Evolutionary conservation across 2,797 vertebrate genomes (phyloP), one percentile per base, ranked within the genome.

Genomic region (Thripadectes ignobilis): DNA sequence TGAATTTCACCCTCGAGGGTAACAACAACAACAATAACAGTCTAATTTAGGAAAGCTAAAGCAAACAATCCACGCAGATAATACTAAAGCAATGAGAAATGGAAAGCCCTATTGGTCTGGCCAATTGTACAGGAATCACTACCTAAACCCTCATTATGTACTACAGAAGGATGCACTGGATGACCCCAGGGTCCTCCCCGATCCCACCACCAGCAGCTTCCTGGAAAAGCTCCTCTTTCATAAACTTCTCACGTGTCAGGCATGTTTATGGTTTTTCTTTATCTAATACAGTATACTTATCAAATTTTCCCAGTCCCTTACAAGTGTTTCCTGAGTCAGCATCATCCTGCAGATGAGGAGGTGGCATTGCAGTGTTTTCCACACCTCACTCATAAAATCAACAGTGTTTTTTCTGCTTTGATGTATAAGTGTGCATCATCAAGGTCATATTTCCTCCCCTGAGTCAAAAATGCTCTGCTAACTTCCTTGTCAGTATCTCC

Each of bases 111-210:
- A 14, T 15, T 0, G 55, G 11, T 10, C 29, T 80, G 46, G 66
- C 58, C 68, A 83, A n/a, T 59, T 24, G 6, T 7, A 12, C 0
- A 24, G 21, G 43, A 38, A 61, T 55, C 4, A 1, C 48, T 85
- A 20, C 4, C 12, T 6, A 38, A 71, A 66, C 23, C 14, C 21
- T 63, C 6, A 30, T 20, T 54, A 30, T 6, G 2, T 15, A 4
- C 6, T 21, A 3, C 48, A n/a, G 26, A 58, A 67, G 45, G 72
- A 26, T 4, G 5, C 12, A 6, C 21, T 32, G 30, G 13, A 24
- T 48, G 55, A 57, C 43, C 38, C 14, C 1, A 2, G 17, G 20
- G 6, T 41, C 9, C 17, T 41, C 34, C 13, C 22, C 1, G 0
- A 30, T 14, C 43, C 39, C 72, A 82, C 16, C 52, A 72, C 20